Evolutionary conservation across 2,797 vertebrate species (phyloP).

Genomic region (Crypturellus tataupa): DNA sequence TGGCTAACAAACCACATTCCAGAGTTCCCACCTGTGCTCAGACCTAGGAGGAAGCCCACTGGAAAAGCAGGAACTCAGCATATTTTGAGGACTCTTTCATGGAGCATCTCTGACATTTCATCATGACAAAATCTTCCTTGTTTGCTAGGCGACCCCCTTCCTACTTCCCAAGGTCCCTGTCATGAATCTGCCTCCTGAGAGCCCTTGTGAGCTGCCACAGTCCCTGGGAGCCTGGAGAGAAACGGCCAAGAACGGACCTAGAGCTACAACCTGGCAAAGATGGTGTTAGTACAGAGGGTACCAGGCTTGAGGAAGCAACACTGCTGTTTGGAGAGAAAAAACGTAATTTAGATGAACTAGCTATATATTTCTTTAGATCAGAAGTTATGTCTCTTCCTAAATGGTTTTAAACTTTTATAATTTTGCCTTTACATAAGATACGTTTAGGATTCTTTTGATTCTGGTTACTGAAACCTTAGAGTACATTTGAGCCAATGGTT

Average conservation of each 20-base stretch:
- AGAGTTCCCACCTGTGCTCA: background rate
- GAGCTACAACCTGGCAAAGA: background rate
- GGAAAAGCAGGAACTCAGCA: background rate
- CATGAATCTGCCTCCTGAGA: background rate
- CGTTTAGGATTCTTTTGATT: background rate
- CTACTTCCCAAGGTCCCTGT: background rate
- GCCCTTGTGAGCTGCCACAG: background rate
- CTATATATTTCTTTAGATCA: background rate
- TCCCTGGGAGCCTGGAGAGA: background rate
- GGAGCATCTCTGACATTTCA: background rate
- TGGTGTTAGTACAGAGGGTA: background rate
- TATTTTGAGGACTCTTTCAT: background rate
- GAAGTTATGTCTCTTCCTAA: background rate
- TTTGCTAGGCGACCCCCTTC: background rate
- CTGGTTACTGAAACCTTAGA: background rate
- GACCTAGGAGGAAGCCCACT: background rate
- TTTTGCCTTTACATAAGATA: background rate
- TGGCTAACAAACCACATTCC: background rate
- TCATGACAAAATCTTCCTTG: background rate
- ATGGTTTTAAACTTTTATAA: background rate
- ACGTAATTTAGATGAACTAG: background rate
- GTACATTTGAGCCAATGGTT: background rate
- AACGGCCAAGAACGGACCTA: background rate
- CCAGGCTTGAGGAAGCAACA: background rate
- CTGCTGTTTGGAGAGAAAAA: background rate